Evolutionary conservation across 2,113 vertebrate genomes (phyloP).

Genomic region (Marcusenius ussheri): DNA sequence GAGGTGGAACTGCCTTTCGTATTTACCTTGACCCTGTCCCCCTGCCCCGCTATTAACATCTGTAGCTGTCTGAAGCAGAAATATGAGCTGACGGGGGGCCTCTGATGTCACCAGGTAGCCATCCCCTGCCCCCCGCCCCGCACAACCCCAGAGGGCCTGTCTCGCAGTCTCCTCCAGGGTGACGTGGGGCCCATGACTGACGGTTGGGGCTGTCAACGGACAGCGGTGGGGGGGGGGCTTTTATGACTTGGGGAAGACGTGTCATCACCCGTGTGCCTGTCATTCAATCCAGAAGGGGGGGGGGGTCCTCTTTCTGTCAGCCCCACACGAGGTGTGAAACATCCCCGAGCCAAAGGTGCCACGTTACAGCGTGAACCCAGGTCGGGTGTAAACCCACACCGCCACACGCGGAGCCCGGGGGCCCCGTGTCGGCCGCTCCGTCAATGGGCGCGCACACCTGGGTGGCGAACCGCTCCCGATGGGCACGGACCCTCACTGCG

Average conservation of each 20-base stretch:
- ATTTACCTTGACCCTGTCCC: constrained; percentile 3
- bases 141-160: not conserved
- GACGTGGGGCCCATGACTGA: not conserved
- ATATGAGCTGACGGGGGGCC: constrained; percentile 12
- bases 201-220: constrained; percentile 10
- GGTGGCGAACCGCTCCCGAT: not conserved
- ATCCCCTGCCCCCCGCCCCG: not conserved
- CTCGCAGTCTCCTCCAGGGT: not conserved
- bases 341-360: constrained; percentile 57
- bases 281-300: constrained; percentile 44
- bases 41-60: not conserved
- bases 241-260: constrained; percentile 39
- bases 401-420: constrained; percentile 35
- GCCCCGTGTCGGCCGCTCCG: constrained; percentile 46
- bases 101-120: constrained; percentile 21
- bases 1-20: not conserved
- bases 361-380: constrained; percentile 61
- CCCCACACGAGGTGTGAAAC: constrained; percentile 39
- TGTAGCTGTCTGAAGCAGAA: constrained; percentile 1
- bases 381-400: constrained; percentile 59
- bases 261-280: constrained; percentile 47
- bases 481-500: not conserved
- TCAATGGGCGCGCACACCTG: constrained; percentile 37
- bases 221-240: constrained; percentile 27
- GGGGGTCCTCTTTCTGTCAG: constrained; percentile 39